Evolutionary conservation across 2,113 vertebrate species (phyloP).

Genomic region (Nothocercus julius): DNA sequence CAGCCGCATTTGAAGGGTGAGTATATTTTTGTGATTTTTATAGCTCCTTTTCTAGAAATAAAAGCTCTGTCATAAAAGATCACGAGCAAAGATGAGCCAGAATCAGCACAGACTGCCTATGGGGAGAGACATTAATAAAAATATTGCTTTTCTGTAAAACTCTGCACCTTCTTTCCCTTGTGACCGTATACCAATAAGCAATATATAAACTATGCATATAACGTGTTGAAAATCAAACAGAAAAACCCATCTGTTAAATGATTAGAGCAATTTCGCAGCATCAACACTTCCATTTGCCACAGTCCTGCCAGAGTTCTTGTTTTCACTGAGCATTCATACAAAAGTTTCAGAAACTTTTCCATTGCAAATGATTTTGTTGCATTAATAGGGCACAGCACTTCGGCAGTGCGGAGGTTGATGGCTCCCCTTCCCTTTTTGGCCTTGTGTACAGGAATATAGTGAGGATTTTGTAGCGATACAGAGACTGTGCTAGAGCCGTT

Average conservation of each 20-base stretch:
- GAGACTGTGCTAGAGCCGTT: background rate
- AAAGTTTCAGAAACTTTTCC: background rate
- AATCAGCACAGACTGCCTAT: background rate
- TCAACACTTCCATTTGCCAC: background rate
- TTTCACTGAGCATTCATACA: background rate
- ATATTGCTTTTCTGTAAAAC: background rate
- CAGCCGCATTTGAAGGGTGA: background rate
- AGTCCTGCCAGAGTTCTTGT: background rate
- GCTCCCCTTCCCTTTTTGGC: background rate
- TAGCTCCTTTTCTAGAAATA: constrained; percentile 39
- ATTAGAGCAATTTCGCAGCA: background rate
- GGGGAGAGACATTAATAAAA: constrained; percentile 20
- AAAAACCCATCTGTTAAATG: background rate
- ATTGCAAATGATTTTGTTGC: background rate
- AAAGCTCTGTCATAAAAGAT: constrained; percentile 41
- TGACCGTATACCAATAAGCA: background rate
- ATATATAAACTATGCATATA: background rate
- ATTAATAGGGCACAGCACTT: background rate
- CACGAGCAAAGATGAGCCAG: background rate
- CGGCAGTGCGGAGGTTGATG: background rate
- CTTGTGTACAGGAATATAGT: background rate
- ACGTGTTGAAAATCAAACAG: background rate
- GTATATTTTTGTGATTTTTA: constrained; percentile 23
- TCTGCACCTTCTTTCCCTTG: background rate
- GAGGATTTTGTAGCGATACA: background rate